Evolutionary conservation across 2,888 invertebrate species (phyloP).

Genomic region (Pimpla rufipes): DNA sequence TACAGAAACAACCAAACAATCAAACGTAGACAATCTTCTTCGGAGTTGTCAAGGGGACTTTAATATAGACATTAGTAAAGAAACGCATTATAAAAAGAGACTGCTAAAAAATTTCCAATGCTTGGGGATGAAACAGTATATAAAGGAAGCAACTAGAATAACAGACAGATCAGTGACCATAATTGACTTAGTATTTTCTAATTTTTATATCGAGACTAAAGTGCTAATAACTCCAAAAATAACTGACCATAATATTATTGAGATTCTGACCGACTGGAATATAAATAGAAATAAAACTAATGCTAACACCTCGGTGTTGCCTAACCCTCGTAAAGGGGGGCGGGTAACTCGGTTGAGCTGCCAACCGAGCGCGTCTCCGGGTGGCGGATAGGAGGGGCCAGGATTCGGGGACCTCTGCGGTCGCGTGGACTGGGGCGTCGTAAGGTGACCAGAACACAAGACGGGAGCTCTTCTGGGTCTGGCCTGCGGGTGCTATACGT

Average conservation of each 20-base stretch:
- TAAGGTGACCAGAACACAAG: too few species aligned
- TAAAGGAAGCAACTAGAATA: slow-evolving; percentile 40
- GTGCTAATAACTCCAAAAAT: slow-evolving; percentile 32
- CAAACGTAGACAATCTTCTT: too few species aligned
- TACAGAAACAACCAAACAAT: too few species aligned
- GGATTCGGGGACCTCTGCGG: too few species aligned
- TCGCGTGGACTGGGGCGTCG: too few species aligned
- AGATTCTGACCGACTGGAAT: background rate
- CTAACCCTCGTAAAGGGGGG: too few species aligned
- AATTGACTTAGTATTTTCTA: slow-evolving; percentile 58
- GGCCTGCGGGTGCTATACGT: too few species aligned
- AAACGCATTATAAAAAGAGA: slow-evolving; percentile 46
- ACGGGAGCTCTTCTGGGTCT: too few species aligned
- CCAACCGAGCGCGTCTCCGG: too few species aligned
- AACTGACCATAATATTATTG: slow-evolving; percentile 36
- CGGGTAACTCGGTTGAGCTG: too few species aligned
- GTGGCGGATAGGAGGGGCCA: too few species aligned
- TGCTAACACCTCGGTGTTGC: slow-evolving; percentile 17
- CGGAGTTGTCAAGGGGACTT: too few species aligned
- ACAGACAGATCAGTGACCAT: slow-evolving; percentile 41
- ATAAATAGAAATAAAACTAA: slow-evolving; percentile 4
- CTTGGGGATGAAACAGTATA: slow-evolving; percentile 53
- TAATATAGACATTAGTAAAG: slow-evolving; percentile 41
- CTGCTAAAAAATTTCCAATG: slow-evolving; percentile 24
- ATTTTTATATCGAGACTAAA: slow-evolving; percentile 28